These are phyloP conservation scores for Sebastes hubbsi DNA, from an alignment of 2,797 vertebrate species.

Conservation along the genomic window DNA sequence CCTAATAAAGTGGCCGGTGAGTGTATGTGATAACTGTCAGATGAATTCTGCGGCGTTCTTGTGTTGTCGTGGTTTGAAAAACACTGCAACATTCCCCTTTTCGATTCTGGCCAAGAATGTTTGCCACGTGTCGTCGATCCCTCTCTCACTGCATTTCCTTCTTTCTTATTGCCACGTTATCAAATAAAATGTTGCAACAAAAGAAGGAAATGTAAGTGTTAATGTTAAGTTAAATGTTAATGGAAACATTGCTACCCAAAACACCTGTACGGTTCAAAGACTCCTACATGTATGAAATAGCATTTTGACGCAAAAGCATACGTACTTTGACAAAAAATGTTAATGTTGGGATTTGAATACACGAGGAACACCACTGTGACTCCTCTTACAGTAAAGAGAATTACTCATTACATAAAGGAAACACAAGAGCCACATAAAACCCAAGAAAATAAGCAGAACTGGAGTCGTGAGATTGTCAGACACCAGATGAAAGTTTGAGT, in stretches of 20 bases:
- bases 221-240: too few relatives aligned
- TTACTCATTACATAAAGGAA: background rate
- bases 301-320: too few relatives aligned
- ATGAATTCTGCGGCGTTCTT: background rate
- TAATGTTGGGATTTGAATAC: too few relatives aligned
- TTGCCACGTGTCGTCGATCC: too few relatives aligned
- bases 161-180: background rate
- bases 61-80: background rate
- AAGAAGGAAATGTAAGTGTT: too few relatives aligned
- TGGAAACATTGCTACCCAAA: too few relatives aligned
- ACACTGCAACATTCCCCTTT: background rate
- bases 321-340: accelerated
- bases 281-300: too few relatives aligned
- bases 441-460: background rate
- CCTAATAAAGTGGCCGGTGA: too few relatives aligned
- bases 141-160: too few relatives aligned
- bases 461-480: background rate
- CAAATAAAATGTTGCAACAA: background rate
- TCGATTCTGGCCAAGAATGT: background rate
- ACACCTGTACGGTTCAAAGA: too few relatives aligned
- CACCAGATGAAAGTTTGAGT: background rate
- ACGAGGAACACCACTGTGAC: accelerated
- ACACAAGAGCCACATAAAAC: background rate
- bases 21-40: background rate
- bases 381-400: background rate